Conservation (phyloP, 2,113 vertebrate species). For the Dipodomys spectabilis region DNA sequence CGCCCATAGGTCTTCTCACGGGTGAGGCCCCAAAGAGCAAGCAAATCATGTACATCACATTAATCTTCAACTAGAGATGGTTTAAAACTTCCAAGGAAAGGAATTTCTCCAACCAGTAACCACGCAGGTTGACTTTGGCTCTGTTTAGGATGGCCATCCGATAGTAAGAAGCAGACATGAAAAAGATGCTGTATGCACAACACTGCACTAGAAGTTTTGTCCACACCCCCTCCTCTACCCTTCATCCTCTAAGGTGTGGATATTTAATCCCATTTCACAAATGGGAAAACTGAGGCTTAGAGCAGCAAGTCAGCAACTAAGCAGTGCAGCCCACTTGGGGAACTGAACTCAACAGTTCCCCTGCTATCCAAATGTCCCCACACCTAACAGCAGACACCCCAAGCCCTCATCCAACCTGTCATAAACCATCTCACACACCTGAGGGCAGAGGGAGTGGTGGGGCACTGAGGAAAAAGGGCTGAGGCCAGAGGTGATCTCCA, state of each 20-base stretch:
- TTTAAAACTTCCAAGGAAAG: background rate
- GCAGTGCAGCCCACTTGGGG: background rate
- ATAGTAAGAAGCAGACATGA: background rate
- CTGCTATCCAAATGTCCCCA: background rate
- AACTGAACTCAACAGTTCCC: background rate
- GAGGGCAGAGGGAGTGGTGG: background rate
- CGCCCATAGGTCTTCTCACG: background rate
- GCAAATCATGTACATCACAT: background rate
- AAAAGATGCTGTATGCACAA: background rate
- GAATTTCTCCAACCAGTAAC: background rate
- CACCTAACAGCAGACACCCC: background rate
- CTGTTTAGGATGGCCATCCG: background rate
- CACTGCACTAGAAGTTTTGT: background rate
- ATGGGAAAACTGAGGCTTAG: conserved; percentile 21
- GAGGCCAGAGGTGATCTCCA: background rate
- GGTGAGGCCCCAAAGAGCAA: background rate
- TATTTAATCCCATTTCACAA: conserved; percentile 3
- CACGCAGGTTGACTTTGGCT: background rate
- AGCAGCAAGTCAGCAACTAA: background rate
- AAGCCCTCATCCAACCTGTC: background rate
- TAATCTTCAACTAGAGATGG: background rate
- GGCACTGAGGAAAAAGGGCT: background rate
- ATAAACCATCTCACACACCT: background rate
- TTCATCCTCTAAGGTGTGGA: background rate
- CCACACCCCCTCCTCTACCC: background rate